Conservation (phyloP, 2,113 vertebrate species). For the Strix aluco region DNA sequence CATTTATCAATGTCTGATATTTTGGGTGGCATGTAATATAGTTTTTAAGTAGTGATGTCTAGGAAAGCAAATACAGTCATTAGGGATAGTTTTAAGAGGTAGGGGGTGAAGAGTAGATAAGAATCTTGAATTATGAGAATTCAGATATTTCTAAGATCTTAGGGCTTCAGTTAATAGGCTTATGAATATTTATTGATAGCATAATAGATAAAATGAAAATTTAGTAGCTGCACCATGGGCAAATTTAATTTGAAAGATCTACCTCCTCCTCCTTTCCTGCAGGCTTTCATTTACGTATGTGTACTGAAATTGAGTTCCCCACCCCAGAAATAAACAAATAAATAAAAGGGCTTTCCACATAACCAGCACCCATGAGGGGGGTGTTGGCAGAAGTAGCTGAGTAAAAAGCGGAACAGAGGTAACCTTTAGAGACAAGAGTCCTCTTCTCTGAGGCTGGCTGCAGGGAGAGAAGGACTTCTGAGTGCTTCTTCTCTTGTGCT, state of each 20-base stretch:
- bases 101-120: background rate
- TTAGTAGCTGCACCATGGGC: background rate
- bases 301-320: background rate
- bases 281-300: background rate
- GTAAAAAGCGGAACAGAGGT: background rate
- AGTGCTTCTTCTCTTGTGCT: background rate
- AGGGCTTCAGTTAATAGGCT: background rate
- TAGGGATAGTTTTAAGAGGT: background rate
- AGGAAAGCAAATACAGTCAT: background rate
- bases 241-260: background rate
- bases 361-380: background rate
- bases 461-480: background rate
- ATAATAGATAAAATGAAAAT: background rate
- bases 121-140: background rate
- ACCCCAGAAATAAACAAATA: background rate
- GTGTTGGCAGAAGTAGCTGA: background rate
- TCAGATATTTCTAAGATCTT: background rate
- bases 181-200: constrained; percentile 18
- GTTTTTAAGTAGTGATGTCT: background rate
- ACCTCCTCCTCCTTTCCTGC: background rate
- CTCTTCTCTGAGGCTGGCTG: background rate
- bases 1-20: background rate
- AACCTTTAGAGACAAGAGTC: background rate
- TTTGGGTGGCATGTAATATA: background rate
- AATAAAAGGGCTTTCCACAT: background rate